A percentile compares a stretch with the other conserved stretches of the same genome.
These are phyloP conservation scores for Enteromius argenteus DNA, from an alignment of 2,797 vertebrate species.

Conservation along the genomic window DNA sequence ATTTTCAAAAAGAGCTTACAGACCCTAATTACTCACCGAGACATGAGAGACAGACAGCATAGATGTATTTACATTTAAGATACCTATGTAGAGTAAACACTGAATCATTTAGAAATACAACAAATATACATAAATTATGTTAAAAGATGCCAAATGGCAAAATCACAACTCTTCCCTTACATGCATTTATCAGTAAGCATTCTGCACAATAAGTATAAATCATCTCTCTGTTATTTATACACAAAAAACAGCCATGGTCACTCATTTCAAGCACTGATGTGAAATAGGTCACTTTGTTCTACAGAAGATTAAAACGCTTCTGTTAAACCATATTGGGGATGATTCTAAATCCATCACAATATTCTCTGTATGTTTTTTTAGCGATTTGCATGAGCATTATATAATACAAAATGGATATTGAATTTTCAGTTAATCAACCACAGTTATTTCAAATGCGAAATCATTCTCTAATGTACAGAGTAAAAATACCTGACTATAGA, in stretches of 20 bases:
- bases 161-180: neutral
- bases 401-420: slow-evolving; percentile 42
- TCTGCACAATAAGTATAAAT: neutral
- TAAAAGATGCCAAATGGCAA: neutral
- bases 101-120: neutral
- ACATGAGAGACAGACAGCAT: neutral
- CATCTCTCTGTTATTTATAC: neutral
- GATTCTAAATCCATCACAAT: slow-evolving; percentile 41
- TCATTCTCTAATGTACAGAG: neutral
- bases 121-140: neutral
- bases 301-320: slow-evolving; percentile 43
- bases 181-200: neutral
- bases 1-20: slow-evolving; percentile 21
- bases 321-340: slow-evolving; percentile 30
- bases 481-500: neutral
- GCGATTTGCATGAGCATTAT: slow-evolving; percentile 31
- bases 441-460: neutral
- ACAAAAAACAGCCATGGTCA: neutral
- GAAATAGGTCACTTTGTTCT: slow-evolving; percentile 51
- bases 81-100: neutral
- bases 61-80: neutral
- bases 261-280: slow-evolving; percentile 19
- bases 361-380: slow-evolving; percentile 27
- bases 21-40: neutral
- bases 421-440: slow-evolving; percentile 5